Evolutionary conservation across 2,888 invertebrate genomes (phyloP).

Genomic region (Xanthia icteritia): DNA sequence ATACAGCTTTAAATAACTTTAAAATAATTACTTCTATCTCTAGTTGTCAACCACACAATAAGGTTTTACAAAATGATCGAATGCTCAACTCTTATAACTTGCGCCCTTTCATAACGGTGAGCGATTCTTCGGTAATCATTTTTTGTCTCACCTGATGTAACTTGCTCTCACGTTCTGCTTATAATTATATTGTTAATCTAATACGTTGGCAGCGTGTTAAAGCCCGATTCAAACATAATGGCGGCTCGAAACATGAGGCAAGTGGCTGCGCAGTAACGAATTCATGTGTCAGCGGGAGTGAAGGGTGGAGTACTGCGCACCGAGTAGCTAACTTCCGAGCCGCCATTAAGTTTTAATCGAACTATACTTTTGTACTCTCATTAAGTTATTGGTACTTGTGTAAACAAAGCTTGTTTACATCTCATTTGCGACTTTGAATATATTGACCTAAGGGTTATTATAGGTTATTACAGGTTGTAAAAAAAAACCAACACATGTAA

Average conservation of each 20-base stretch:
- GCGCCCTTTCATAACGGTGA: slow-evolving; percentile 40
- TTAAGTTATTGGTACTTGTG: not conserved
- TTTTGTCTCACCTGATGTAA: slow-evolving; percentile 60
- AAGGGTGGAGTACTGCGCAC: too few species aligned
- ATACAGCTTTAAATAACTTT: not conserved
- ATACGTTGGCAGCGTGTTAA: slow-evolving; percentile 14
- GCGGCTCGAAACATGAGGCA: too few species aligned
- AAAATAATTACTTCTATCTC: not conserved
- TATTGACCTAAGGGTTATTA: too few species aligned
- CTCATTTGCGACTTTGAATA: not conserved
- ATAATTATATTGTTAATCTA: slow-evolving; percentile 57
- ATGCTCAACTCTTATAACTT: slow-evolving; percentile 25
- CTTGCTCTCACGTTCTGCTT: slow-evolving; percentile 39
- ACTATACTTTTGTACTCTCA: slow-evolving; percentile 2
- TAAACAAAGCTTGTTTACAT: not conserved
- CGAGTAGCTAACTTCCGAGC: too few species aligned
- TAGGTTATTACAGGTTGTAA: too few species aligned
- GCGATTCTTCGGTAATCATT: slow-evolving; percentile 52
- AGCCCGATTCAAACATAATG: too few species aligned
- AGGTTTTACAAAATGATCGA: not conserved
- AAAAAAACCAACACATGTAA: too few species aligned
- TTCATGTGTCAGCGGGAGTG: too few species aligned
- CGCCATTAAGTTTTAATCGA: too few species aligned
- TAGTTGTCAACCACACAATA: not conserved
- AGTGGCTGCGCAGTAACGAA: too few species aligned